Evolutionary conservation across 2,888 invertebrate species (phyloP).

Genomic region (Rhagonycha lutea): DNA sequence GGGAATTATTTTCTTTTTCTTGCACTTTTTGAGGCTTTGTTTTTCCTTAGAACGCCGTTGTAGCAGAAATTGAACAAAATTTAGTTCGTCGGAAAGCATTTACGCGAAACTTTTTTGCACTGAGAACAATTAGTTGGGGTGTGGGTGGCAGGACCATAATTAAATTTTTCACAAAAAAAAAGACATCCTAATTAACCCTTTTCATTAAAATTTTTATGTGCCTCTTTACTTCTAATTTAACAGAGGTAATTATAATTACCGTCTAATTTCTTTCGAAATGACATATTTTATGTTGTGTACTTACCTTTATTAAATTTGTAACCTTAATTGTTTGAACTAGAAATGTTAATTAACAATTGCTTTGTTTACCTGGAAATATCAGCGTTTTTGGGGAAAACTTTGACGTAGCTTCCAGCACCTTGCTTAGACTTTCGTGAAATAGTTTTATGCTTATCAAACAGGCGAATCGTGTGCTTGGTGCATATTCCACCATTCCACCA

Average conservation of each 20-base stretch:
- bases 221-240: neutral
- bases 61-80: constrained; percentile 6
- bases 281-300: neutral
- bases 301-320: neutral
- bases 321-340: constrained; percentile 4
- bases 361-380: constrained; percentile 5
- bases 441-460: neutral
- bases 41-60: constrained; percentile 8
- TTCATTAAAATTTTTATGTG: neutral
- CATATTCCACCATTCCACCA: neutral
- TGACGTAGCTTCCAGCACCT: neutral
- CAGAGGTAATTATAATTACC: neutral
- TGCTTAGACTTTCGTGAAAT: neutral
- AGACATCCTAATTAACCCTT: neutral
- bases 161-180: neutral
- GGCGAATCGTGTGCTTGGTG: neutral
- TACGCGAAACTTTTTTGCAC: neutral
- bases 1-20: constrained; percentile 8
- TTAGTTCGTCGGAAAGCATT: neutral
- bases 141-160: neutral
- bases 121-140: neutral
- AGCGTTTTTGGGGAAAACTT: neutral
- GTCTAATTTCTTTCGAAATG: neutral
- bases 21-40: constrained; percentile 8
- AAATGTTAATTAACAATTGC: constrained; percentile 12